Percentiles rank a stretch among this genome's conserved stretches.
These are phyloP conservation scores for Hassar affinis DNA, from an alignment of 2,113 vertebrate genomes.

Conservation along the genomic window DNA sequence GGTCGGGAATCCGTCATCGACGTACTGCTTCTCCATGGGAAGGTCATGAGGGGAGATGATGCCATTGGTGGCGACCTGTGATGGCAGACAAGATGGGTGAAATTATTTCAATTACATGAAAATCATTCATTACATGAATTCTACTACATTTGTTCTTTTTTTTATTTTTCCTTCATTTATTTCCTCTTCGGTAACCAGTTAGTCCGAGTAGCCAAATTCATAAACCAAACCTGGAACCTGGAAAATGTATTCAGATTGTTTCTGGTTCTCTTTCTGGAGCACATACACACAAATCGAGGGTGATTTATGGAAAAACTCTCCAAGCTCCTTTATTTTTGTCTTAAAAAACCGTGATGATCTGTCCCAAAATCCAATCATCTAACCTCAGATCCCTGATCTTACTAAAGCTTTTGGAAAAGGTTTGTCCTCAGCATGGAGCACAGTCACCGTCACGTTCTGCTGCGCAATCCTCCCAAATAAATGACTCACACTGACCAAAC, in stretches of 20 bases:
- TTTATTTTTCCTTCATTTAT: neutral
- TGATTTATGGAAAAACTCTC: neutral
- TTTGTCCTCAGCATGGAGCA: neutral
- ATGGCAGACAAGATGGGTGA: neutral
- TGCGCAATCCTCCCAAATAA: conserved; percentile 4
- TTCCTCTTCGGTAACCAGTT: neutral
- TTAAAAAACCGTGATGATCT: neutral
- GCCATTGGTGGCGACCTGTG: conserved; percentile 94
- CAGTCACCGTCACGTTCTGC: neutral
- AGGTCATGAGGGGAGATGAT: conserved; percentile 93
- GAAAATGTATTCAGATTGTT: neutral
- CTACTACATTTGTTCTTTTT: too few relatives aligned
- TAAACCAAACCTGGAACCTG: too few relatives aligned
- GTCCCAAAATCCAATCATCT: neutral
- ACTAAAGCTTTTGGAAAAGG: neutral
- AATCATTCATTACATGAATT: neutral
- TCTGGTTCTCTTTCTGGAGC: neutral
- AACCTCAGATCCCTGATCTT: neutral
- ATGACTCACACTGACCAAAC: conserved; percentile 22
- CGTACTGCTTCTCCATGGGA: conserved; percentile 94
- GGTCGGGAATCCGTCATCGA: conserved; percentile 92
- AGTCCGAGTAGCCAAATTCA: neutral
- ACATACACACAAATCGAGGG: neutral
- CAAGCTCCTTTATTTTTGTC: neutral
- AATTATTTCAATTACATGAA: neutral